These are phyloP conservation scores for Pemphigus obesinymphae DNA, from an alignment of 1,140 invertebrate species.

Conservation along the genomic window DNA sequence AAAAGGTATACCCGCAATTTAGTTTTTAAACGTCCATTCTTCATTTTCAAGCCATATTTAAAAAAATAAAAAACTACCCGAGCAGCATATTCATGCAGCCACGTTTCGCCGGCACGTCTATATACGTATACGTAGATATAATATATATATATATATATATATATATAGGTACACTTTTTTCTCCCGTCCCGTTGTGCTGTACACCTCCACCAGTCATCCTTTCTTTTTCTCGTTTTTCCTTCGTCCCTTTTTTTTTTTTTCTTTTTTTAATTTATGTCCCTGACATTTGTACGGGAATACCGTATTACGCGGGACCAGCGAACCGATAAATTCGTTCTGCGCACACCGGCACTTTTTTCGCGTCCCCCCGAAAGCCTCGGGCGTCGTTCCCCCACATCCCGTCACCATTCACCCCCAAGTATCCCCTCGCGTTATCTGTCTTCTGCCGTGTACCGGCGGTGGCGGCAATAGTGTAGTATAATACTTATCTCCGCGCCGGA, in stretches of 20 bases:
- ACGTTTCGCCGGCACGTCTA: background rate
- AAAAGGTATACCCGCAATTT: conserved; percentile 41
- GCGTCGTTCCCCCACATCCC: background rate
- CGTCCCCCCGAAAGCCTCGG: background rate
- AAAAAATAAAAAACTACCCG: conserved; percentile 19
- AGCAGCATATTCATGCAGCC: conserved; percentile 32
- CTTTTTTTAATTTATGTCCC: conserved; percentile 34
- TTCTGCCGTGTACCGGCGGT: conserved; percentile 3
- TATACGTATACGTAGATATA: background rate
- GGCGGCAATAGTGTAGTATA: background rate
- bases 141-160: no score
- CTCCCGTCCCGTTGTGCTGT: background rate
- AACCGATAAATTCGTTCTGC: conserved; percentile 40
- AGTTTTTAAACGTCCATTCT: conserved; percentile 42
- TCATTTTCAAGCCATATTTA: conserved; percentile 41
- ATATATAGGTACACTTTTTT: background rate
- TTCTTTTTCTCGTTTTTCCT: conserved; percentile 10
- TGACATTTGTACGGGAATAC: conserved; percentile 41
- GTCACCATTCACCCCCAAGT: background rate
- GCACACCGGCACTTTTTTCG: conserved; percentile 31
- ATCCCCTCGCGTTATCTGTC: conserved; percentile 32
- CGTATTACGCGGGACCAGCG: conserved; percentile 40
- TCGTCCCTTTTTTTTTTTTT: background rate
- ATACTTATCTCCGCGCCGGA: conserved; percentile 34
- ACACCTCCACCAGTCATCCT: background rate